Base-by-base conservation (phyloP, 1,140 invertebrate genomes). In the Brachionus rotundiformis region DNA sequence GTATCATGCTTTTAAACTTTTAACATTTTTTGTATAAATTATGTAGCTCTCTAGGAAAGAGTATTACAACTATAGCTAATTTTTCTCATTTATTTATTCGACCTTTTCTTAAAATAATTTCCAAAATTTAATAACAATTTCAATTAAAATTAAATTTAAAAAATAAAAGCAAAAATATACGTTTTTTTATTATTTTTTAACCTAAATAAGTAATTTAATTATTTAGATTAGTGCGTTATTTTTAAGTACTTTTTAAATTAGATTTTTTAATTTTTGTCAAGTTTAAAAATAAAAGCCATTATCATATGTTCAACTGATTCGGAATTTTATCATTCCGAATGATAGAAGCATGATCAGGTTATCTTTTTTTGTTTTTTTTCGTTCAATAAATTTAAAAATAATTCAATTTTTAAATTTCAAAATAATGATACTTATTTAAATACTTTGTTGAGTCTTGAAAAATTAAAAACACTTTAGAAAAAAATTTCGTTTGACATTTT, bases 1-100 rank as follows among this genome's bases (percentile, higher is more conserved):
- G 19, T 31, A 73, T 73, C 68, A 73, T 41, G 68, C 68, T 73
- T 73, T 73, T 73, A 73, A 73, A 73, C 68, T 73, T 73, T 73
- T 73, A 73, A 73, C 68, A 44, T 73, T 73, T n/a, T 44, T 73
- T 41, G 68, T 73, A 73, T 73, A 41, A 73, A 73, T 73, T 44
- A 44, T 73, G 68, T 73, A 44, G 68, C 31, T 33, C 27, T 27
- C 10, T 36, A 36, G 29, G 19, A 33, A n/a, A 16, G 29, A 33
- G 29, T 19, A 31, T 68, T 36, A 8, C 16, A 13, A 33, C 7
- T 68, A 19, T 36, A 61, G 4, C 29, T n/a, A 8, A 63, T 29
- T 29, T 29, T 29, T 63, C n/a, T 63, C 25, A 29, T 27, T 8
- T 63, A 63, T 63, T 29, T 63, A 29, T 63, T 29, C 4, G 61